Evolutionary conservation across 2,113 vertebrate species (phyloP).

Genomic region (Nestor notabilis): DNA sequence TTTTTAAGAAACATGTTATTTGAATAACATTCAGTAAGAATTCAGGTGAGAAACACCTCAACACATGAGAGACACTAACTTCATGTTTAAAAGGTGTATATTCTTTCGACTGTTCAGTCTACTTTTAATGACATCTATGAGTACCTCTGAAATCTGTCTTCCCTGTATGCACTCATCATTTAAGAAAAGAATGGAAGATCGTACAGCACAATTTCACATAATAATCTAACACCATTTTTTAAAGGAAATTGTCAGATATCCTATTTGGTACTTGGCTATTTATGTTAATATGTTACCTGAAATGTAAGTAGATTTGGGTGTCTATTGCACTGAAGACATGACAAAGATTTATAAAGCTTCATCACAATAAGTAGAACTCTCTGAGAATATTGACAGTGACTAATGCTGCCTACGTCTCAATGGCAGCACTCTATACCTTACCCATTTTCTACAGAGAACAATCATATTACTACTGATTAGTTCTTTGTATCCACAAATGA

Average conservation of each 20-base stretch:
- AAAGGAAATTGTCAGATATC: constrained; percentile 49
- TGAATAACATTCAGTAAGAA: background rate
- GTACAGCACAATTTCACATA: constrained; percentile 29
- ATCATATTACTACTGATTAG: constrained; percentile 52
- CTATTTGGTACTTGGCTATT: constrained; percentile 65
- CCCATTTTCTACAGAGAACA: constrained; percentile 47
- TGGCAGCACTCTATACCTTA: constrained; percentile 61
- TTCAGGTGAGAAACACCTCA: background rate
- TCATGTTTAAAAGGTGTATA: background rate
- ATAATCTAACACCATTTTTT: constrained; percentile 5
- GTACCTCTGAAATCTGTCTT: constrained; percentile 23
- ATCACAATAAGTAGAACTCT: constrained; percentile 50
- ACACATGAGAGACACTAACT: background rate
- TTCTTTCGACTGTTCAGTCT: background rate
- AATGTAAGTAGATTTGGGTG: constrained; percentile 65
- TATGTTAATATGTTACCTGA: constrained; percentile 60
- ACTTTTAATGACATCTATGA: background rate
- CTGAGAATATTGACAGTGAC: constrained; percentile 68
- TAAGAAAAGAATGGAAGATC: constrained; percentile 9
- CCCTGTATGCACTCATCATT: constrained; percentile 16
- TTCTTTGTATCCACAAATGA: constrained; percentile 47
- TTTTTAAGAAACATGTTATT: background rate
- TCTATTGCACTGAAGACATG: constrained; percentile 60
- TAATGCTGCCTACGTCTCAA: constrained; percentile 48
- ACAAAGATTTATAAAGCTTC: constrained; percentile 73